phyloP scores from a whole-genome alignment of 2,888 invertebrate species.

The Microctonus aethiopoides region DNA sequence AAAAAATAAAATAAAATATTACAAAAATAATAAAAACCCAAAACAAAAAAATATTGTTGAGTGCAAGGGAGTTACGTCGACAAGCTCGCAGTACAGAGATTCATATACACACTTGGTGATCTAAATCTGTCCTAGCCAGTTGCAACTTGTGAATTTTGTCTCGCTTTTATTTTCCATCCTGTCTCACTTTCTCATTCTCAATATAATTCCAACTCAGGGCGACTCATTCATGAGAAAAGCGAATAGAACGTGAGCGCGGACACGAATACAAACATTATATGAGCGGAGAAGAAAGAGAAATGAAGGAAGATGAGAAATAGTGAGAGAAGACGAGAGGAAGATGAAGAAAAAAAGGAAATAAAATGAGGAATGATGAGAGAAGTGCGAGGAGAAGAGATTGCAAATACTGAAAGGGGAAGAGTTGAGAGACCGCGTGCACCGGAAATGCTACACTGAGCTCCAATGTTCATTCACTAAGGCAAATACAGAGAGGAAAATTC shows the following conservation, averaged over 20 bases:
- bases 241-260: slow-evolving; percentile 45
- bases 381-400: not conserved
- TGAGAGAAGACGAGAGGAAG: not conserved
- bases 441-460: slow-evolving; percentile 63
- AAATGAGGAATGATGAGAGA: not conserved
- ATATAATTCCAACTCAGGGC: slow-evolving; percentile 40
- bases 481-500: slow-evolving; percentile 33
- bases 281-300: slow-evolving; percentile 10
- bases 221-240: slow-evolving; percentile 66
- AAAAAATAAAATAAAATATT: not conserved
- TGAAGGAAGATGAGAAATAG: not conserved
- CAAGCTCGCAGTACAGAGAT: not conserved
- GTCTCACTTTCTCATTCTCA: slow-evolving; percentile 24
- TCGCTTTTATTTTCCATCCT: slow-evolving; percentile 48
- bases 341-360: not conserved
- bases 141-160: slow-evolving; percentile 46
- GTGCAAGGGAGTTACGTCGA: not conserved
- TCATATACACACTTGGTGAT: slow-evolving; percentile 44
- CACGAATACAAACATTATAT: slow-evolving; percentile 23
- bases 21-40: not conserved
- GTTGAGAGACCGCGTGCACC: slow-evolving; percentile 46
- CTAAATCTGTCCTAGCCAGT: slow-evolving; percentile 60
- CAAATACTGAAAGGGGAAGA: slow-evolving; percentile 34
- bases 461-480: slow-evolving; percentile 66
- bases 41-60: not conserved